phyloP scores from a whole-genome alignment of 2,113 vertebrate genomes.

The Nesoenas mayeri region DNA sequence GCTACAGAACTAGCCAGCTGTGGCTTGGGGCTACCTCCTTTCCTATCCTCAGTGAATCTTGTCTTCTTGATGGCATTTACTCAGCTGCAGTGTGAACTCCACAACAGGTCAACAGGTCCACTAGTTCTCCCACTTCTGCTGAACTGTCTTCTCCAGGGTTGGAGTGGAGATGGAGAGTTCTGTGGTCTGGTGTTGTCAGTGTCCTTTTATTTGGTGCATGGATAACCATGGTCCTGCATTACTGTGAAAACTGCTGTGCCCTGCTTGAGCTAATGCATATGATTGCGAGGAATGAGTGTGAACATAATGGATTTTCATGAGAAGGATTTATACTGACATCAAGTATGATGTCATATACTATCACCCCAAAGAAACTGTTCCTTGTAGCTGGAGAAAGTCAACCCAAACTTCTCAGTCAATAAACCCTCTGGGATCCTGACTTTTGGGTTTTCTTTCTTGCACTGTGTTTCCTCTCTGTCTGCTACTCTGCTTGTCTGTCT shows the following conservation, averaged over 20 bases:
- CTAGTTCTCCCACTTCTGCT: not conserved
- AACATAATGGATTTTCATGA: not conserved
- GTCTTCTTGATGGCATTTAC: not conserved
- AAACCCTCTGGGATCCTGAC: not conserved
- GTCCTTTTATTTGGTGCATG: not conserved
- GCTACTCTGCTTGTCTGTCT: not conserved
- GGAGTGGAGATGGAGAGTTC: not conserved
- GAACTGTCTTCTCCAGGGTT: not conserved
- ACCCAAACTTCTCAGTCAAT: not conserved
- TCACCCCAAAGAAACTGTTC: not conserved
- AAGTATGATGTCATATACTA: fast-evolving
- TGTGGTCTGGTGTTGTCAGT: fast-evolving
- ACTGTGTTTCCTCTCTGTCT: not conserved
- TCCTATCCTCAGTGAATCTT: not conserved
- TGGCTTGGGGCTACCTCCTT: not conserved
- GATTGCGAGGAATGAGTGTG: not conserved
- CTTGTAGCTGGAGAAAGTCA: not conserved
- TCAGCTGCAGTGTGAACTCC: not conserved
- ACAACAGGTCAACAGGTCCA: not conserved
- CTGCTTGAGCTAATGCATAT: not conserved
- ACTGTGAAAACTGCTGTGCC: not conserved
- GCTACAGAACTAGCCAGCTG: not conserved
- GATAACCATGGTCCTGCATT: not conserved
- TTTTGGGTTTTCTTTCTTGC: not conserved
- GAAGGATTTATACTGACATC: not conserved